Conservation (phyloP, 2,888 invertebrate species). For the Cactoblastis cactorum region DNA sequence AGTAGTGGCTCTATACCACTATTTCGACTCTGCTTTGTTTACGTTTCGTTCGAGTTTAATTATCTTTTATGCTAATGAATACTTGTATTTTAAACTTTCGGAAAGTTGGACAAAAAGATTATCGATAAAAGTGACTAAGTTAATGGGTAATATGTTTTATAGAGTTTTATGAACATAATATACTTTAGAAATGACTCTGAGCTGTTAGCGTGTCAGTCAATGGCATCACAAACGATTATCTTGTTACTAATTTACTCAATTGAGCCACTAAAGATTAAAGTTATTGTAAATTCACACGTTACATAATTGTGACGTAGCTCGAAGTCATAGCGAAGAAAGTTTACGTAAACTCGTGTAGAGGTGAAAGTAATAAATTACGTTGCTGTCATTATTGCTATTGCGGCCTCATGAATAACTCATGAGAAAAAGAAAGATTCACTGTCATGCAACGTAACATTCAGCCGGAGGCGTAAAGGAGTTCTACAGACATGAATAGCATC, state of each 20-base stretch:
- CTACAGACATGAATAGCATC: constrained; percentile 11
- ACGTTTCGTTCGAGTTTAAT: neutral
- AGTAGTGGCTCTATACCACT: too few species aligned
- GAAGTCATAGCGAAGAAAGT: constrained; percentile 54
- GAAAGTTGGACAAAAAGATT: too few species aligned
- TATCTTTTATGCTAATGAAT: too few species aligned
- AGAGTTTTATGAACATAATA: too few species aligned
- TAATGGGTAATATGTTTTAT: too few species aligned
- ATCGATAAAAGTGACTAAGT: too few species aligned
- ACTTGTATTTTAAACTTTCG: too few species aligned
- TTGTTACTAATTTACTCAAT: too few species aligned
- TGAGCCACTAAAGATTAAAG: neutral
- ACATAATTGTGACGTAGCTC: constrained; percentile 36
- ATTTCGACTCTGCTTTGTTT: too few species aligned
- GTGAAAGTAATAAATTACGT: constrained; percentile 60
- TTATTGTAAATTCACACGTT: constrained; percentile 18
- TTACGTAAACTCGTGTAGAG: constrained; percentile 46
- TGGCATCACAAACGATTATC: too few species aligned
- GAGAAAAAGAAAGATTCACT: constrained; percentile 57
- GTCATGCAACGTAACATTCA: constrained; percentile 44
- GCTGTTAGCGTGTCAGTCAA: too few species aligned
- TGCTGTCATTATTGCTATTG: constrained; percentile 61
- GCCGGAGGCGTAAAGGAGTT: constrained; percentile 23
- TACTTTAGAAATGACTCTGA: too few species aligned
- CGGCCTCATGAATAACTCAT: constrained; percentile 56